Conservation (phyloP, 2,888 invertebrate genomes). For the Neuroscelio doddi region DNA sequence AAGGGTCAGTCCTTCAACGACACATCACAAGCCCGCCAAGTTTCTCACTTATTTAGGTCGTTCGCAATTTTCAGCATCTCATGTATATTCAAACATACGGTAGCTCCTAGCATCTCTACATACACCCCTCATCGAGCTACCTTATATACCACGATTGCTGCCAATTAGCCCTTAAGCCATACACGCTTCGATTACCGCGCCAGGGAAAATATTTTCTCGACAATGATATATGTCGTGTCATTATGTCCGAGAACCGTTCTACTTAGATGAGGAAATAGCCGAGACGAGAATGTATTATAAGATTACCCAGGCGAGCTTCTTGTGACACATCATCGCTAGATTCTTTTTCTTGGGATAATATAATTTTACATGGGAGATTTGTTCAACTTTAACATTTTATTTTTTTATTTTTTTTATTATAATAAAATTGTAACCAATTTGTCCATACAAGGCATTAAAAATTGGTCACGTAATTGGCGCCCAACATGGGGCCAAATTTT, state of each 20-base stretch:
- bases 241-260: constrained; percentile 32
- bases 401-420: no score
- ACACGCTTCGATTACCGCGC: constrained; percentile 22
- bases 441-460: no score
- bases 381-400: no score
- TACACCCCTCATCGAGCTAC: no score
- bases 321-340: neutral
- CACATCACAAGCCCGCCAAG: no score
- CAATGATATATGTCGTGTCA: constrained; percentile 45
- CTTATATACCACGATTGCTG: constrained; percentile 35
- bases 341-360: neutral
- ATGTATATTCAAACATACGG: constrained; percentile 38
- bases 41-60: constrained; percentile 23
- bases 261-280: constrained; percentile 22
- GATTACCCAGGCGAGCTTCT: neutral
- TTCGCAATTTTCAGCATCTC: constrained; percentile 10
- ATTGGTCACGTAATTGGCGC: no score
- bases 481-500: no score
- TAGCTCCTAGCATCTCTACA: constrained; percentile 19
- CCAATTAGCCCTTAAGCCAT: constrained; percentile 44
- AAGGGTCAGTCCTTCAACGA: constrained; percentile 27
- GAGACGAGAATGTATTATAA: constrained; percentile 4
- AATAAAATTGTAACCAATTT: no score
- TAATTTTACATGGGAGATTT: no score
- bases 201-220: constrained; percentile 32